Conservation (phyloP, 2,888 invertebrate species). For the Acleris literana region DNA sequence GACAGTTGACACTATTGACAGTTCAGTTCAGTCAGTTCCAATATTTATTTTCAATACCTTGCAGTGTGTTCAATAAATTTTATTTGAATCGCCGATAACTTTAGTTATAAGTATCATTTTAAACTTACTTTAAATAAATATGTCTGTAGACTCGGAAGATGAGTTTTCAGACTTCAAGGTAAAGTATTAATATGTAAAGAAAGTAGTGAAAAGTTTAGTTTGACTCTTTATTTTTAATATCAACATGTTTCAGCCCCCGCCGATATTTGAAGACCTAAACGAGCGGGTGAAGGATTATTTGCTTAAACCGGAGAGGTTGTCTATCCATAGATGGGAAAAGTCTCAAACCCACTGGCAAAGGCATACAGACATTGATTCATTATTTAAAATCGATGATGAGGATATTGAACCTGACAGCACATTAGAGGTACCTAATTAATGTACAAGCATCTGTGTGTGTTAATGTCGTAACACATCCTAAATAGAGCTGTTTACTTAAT, state of each 20-base stretch:
- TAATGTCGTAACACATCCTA: slow-evolving; percentile 37
- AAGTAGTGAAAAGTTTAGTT: neutral
- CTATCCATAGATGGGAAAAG: slow-evolving; percentile 88
- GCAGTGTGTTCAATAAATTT: slow-evolving; percentile 10
- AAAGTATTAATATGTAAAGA: slow-evolving; percentile 15
- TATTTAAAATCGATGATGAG: slow-evolving; percentile 73
- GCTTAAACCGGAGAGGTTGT: slow-evolving; percentile 86
- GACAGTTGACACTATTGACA: neutral
- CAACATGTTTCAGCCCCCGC: slow-evolving; percentile 78
- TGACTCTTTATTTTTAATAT: slow-evolving; percentile 1
- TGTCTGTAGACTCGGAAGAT: slow-evolving; percentile 56
- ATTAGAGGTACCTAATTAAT: slow-evolving; percentile 61
- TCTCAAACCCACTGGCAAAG: slow-evolving; percentile 87
- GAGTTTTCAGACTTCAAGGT: slow-evolving; percentile 63
- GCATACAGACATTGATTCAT: slow-evolving; percentile 78
- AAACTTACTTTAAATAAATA: slow-evolving; percentile 40
- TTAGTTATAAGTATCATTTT: neutral
- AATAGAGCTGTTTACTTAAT: too few species aligned
- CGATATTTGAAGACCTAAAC: slow-evolving; percentile 86
- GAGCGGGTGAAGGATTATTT: slow-evolving; percentile 87
- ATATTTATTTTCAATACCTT: neutral
- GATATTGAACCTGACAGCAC: slow-evolving; percentile 67
- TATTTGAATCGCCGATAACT: slow-evolving; percentile 14
- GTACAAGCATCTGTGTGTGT: neutral
- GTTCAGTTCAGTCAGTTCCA: neutral